Evolutionary conservation across 1,140 invertebrate genomes (phyloP), one percentile per base, ranked within the genome.

Genomic region (Hermetia illucens): DNA sequence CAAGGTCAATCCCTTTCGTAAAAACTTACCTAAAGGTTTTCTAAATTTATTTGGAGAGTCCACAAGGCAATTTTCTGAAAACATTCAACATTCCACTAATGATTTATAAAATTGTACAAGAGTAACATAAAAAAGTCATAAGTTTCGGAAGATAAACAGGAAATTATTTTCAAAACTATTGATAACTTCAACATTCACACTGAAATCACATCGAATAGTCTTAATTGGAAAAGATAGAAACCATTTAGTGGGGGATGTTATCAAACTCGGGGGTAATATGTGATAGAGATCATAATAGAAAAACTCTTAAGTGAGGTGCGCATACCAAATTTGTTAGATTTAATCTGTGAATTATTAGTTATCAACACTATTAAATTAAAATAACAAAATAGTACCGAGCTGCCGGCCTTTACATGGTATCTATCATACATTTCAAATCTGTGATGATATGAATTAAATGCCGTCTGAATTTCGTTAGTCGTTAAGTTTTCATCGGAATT

Each of bases 121-220:
- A n/a, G n/a, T n/a, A 33, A 33, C 9, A 10, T 8, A 33, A 33
- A 10, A 33, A 10, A 16, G 16, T 33, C 16, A n/a, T 27, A 27
- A 27, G n/a, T 27, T 9, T 27, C 24, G 24, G 8, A 27, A 27
- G n/a, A 9, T 8, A n/a, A 27, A 8, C n/a, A n/a, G 24, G n/a
- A 8, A 27, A n/a, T 9, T n/a, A 27, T 8, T 25, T 8, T 9
- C 12, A 13, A 35, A 35, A 35, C 17, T 13, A 35, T 12, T 21
- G 18, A 19, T 35, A 10, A 8, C 17, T 46, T 10, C 9, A 10
- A 9, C 9, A 33, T 10, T 33, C 6, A 6, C 10, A 8, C 6
- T 44, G 39, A 42, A 29, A 51, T 34, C 45, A 40, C 10, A 47
- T 19, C 47, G 31, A 51, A 19, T 40, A 41, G 39, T 47, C 46